These are phyloP conservation scores for Philaenus spumarius DNA, from an alignment of 1,140 invertebrate genomes.

Conservation along the genomic window DNA sequence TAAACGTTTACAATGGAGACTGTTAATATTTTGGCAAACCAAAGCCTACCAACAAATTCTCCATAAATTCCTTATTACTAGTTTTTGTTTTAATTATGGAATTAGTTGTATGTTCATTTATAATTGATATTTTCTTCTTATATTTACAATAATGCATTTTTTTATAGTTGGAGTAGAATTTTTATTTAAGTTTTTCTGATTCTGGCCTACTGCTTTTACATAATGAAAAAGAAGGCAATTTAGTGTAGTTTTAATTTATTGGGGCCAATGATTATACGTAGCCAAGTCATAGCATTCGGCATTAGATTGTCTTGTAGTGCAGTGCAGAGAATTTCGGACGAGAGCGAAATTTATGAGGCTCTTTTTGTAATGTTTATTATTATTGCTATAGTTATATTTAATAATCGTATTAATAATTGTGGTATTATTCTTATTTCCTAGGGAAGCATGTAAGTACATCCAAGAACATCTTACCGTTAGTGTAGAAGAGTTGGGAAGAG, in stretches of 20 bases:
- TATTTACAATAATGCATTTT: no score
- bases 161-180: no score
- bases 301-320: slow-evolving; percentile 10
- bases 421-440: slow-evolving; percentile 33
- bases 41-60: no score
- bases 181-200: no score
- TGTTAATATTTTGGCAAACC: no score
- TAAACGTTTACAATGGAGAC: no score
- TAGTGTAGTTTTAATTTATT: background rate
- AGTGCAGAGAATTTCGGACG: slow-evolving; percentile 5
- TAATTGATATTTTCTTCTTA: no score
- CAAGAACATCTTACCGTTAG: slow-evolving; percentile 89
- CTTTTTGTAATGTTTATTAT: background rate
- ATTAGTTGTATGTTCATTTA: no score
- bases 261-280: slow-evolving; percentile 12
- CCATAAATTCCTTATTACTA: no score
- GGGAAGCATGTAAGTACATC: slow-evolving; percentile 95
- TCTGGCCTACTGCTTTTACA: no score
- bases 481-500: slow-evolving; percentile 81
- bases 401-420: background rate
- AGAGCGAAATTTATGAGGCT: slow-evolving; percentile 16
- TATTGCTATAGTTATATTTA: background rate
- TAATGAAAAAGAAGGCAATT: no score
- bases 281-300: slow-evolving; percentile 19
- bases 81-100: no score